A percentile compares a stretch with the other conserved stretches of the same genome.
These are phyloP conservation scores for Ditylenchus dipsaci DNA, from an alignment of 1,140 invertebrate species.

Conservation along the genomic window DNA sequence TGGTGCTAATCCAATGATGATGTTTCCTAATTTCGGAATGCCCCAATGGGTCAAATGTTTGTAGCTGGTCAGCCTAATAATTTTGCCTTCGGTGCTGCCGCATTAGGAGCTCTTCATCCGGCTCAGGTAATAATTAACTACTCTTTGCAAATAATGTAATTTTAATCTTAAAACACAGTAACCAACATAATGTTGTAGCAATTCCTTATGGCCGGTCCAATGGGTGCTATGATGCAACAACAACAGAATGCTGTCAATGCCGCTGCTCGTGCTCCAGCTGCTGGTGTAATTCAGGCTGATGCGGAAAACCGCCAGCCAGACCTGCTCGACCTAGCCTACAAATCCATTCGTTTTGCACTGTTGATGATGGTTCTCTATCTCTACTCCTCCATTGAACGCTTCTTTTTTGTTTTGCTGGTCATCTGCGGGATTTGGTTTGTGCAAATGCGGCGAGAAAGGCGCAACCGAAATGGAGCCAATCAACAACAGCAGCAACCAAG, in stretches of 20 bases:
- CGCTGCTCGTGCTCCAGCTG: neutral
- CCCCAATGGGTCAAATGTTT: too few relatives aligned
- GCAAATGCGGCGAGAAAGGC: conserved; percentile 11
- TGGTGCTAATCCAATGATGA: neutral
- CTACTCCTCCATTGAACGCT: conserved; percentile 13
- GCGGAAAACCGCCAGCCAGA: conserved; percentile 1
- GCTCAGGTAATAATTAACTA: neutral
- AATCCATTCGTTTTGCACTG: conserved; percentile 13
- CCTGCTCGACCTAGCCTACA: conserved; percentile 11
- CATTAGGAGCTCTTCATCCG: neutral
- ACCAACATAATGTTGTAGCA: neutral
- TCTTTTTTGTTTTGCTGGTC: conserved; percentile 1
- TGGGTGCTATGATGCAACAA: neutral
- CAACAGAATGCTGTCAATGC: neutral
- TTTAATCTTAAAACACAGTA: neutral
- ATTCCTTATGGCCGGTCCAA: neutral
- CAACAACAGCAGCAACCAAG: neutral
- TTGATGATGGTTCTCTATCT: conserved; percentile 15
- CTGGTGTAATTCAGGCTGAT: neutral
- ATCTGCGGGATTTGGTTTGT: conserved; percentile 14
- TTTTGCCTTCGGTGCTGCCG: neutral
- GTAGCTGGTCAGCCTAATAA: neutral
- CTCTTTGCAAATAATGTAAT: neutral
- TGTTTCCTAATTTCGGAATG: neutral
- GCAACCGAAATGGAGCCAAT: neutral